Percentiles rank a stretch among this genome's conserved stretches.
These are phyloP conservation scores for Lycocorax pyrrhopterus DNA, from an alignment of 2,113 vertebrate species.

Conservation along the genomic window DNA sequence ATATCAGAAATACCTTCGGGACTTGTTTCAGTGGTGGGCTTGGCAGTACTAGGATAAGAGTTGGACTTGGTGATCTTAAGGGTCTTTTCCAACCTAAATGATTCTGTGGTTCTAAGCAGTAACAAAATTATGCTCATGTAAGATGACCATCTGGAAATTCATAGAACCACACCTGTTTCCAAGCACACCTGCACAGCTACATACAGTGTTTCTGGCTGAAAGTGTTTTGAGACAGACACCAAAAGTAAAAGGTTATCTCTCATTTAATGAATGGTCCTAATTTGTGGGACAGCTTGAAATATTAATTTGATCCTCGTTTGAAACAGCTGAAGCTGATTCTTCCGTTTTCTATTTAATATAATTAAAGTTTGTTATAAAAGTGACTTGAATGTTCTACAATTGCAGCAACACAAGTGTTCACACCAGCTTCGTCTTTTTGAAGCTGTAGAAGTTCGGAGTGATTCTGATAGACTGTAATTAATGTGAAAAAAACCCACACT, in stretches of 20 bases:
- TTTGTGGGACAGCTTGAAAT: background rate
- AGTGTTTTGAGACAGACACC: background rate
- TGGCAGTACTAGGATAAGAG: background rate
- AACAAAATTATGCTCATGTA: background rate
- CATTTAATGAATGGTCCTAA: background rate
- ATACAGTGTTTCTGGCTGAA: background rate
- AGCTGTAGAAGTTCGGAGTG: background rate
- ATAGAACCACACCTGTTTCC: background rate
- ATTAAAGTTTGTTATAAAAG: background rate
- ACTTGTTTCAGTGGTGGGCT: background rate
- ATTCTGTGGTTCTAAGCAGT: background rate
- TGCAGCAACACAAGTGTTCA: background rate
- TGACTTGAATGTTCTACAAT: background rate
- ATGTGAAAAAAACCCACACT: background rate
- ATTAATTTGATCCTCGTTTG: background rate
- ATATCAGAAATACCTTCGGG: accelerated
- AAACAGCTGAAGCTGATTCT: background rate
- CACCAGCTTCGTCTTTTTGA: background rate
- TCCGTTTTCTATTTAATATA: background rate
- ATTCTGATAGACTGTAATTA: background rate
- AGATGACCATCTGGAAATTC: background rate
- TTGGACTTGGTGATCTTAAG: background rate
- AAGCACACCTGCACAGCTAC: background rate
- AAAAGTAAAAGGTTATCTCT: background rate
- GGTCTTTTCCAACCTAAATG: background rate